Base-by-base conservation (phyloP, 2,113 vertebrate genomes). In the Nerophis ophidion region DNA sequence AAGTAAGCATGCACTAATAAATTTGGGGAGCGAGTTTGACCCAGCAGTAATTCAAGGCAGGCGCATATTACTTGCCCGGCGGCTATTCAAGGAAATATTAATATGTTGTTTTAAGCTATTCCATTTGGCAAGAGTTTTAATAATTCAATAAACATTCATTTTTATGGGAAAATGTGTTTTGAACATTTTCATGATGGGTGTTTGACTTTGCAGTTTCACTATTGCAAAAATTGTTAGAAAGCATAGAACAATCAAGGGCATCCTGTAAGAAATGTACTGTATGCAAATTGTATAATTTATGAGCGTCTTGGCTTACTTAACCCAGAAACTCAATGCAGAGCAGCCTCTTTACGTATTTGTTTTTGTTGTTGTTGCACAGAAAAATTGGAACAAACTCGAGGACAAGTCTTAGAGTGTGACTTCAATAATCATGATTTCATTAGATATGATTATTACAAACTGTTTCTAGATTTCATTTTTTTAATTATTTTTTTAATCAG, bases 261-360 rank as follows among this genome's bases (percentile, higher is more conserved):
- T 8, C 16, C 8, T 10, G 26, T 26, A 49, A 51, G 12, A 10
- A 6, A 13, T 19, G 49, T 26, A 51, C 19, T 51, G 49, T 17
- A 51, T 33, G 49, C 19, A 51, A 51, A 51, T 51, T 33, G 10
- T 26, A 51, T 51, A 13, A 33, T 51, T 51, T 51, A 51, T 51
- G 49, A 51, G 19, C 12, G 49, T 33, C 5, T 33, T 19, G 26
- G 5, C 16, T 48, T 5, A 4, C 36, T 38, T 8, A 8, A 8
- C 48, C 17, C 9, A 33, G 11, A 52, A 52, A 51, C 19, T 33
- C 9, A 4, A 50, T 50, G 16, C 19, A 14, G 49, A 52, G 50
- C 11, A 52, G 48, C 5, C 5, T 11, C n/a, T 5, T 50, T 50
- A n/a, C n/a, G n/a, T n/a, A 19, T 3, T 52, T 7, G 11, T 2